Conservation (phyloP, 2,888 invertebrate genomes). For the Lysandra bellargus region DNA sequence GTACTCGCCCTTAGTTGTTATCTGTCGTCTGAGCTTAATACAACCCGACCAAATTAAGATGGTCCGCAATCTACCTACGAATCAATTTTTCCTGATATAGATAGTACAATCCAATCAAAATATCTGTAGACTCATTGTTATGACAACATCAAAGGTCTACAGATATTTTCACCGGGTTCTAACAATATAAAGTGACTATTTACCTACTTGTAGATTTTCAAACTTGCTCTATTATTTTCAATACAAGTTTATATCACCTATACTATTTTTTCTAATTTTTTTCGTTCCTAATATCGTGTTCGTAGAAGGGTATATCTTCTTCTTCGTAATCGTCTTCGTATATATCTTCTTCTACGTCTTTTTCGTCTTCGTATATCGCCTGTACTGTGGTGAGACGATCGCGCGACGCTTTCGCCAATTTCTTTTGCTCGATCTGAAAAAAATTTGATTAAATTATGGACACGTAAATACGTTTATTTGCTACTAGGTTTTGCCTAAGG, state of each 20-base stretch:
- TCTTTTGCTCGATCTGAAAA: conserved; percentile 64
- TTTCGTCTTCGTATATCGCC: conserved; percentile 35
- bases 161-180: too few relatives aligned
- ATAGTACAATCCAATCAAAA: too few relatives aligned
- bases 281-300: conserved; percentile 31
- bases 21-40: too few relatives aligned
- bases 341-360: conserved; percentile 41
- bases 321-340: conserved; percentile 47
- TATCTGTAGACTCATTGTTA: too few relatives aligned
- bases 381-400: conserved; percentile 46
- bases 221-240: not conserved
- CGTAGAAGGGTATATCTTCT: conserved; percentile 43
- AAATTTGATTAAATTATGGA: conserved; percentile 3
- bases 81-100: too few relatives aligned
- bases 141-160: too few relatives aligned
- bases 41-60: too few relatives aligned
- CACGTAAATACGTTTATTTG: not conserved
- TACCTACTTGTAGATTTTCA: not conserved
- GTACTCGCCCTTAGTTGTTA: too few relatives aligned
- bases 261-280: not conserved
- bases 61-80: too few relatives aligned
- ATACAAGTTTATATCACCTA: not conserved
- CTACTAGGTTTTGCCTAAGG: too few relatives aligned
- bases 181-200: not conserved
- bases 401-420: conserved; percentile 55